Base-by-base conservation (phyloP, 2,113 vertebrate species). In the Oreochromis niloticus region DNA sequence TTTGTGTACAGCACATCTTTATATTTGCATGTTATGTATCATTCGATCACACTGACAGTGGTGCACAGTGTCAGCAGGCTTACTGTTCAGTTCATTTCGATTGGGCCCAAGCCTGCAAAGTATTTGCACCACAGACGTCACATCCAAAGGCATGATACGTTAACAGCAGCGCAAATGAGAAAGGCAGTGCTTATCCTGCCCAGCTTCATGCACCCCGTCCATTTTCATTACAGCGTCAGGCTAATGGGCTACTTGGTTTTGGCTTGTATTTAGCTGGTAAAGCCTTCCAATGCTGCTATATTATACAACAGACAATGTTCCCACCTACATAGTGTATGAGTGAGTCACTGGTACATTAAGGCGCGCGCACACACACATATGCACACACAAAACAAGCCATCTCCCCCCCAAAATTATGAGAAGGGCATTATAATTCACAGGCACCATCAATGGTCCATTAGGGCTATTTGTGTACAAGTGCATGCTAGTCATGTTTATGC, bases 311-410 rank as follows among this genome's bases (percentile, higher is more conserved):
- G 59, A 36, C 55, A 39, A 36, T 68, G 80, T 79, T 79, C 71
- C 82, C 84, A 48, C 89, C 84, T 52, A 75, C 82, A 6, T 36
- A 19, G 32, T 8, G 46, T 17, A 41, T 5, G 34, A 83, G 73
- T 88, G 89, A 90, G 36, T 91, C 91, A 90, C 30, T 9, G 6
- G 14, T 46, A 57, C 48, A 63, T 73, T 73, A 73, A 73, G 48
- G 48, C 2, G 16, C 17, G 2, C 2, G 12, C 12, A 27, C 48
- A 56, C 24, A 66, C 17, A 71, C 13, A n/a, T 19, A 34, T 0
- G 1, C 14, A 11, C 41, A 17, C 41, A 41, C 22, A 46, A 75
- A 52, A 50, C n/a, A 19, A 78, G 27, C 16, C 46, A 48, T 48
- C 30, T 7, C 9, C 4, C 71, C 71, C 27, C 1, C 0, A 6